A percentile compares a stretch with the other conserved stretches of the same genome.
Evolutionary conservation across 2,797 vertebrate species (phyloP).

Genomic region (Sarcophilus harrisii): DNA sequence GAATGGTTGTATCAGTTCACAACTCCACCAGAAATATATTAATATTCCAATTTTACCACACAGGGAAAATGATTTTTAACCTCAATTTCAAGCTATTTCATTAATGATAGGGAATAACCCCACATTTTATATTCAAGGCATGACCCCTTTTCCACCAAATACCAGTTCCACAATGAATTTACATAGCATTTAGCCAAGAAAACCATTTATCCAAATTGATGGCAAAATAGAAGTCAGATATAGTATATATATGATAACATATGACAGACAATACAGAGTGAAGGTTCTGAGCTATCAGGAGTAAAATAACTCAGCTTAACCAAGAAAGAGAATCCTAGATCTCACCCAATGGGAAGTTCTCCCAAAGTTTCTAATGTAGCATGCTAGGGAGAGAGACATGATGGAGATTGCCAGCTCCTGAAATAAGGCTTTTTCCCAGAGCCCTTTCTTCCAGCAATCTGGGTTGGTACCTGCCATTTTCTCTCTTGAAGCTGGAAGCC

Average conservation of each 20-base stretch:
- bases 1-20: too few relatives aligned
- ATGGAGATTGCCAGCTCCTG: background rate
- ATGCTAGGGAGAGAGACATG: background rate
- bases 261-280: background rate
- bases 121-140: background rate
- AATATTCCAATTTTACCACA: too few relatives aligned
- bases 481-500: background rate
- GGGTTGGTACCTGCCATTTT: background rate
- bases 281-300: background rate
- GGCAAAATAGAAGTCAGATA: background rate
- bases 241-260: background rate
- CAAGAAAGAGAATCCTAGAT: background rate
- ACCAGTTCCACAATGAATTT: background rate
- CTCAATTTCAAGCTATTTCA: background rate
- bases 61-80: background rate
- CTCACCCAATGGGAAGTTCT: background rate
- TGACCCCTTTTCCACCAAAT: background rate
- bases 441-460: background rate
- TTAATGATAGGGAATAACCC: background rate
- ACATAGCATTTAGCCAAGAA: background rate
- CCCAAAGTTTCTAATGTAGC: background rate
- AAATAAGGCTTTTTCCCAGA: background rate
- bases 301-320: background rate
- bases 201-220: background rate
- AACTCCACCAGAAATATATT: too few relatives aligned